These are phyloP conservation scores for Tenthredo livida DNA, from an alignment of 2,888 invertebrate species.

Conservation along the genomic window DNA sequence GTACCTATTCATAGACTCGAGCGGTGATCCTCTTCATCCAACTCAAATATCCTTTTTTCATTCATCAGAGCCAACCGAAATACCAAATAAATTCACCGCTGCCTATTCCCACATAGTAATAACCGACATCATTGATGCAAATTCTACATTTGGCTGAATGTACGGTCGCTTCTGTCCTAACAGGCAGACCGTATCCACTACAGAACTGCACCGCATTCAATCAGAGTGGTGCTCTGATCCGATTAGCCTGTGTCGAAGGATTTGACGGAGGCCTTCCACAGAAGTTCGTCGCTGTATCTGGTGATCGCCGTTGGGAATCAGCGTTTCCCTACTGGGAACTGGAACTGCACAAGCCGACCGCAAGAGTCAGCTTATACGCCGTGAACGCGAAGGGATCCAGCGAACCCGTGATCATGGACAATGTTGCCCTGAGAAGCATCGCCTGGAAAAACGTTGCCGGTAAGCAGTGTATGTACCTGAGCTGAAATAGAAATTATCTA, in stretches of 20 bases:
- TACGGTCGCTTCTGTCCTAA: conserved; percentile 57
- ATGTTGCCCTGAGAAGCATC: conserved; percentile 91
- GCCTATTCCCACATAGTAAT: not conserved
- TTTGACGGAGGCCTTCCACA: conserved; percentile 94
- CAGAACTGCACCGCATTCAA: conserved; percentile 93
- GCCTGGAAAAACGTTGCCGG: conserved; percentile 77
- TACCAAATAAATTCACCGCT: too few relatives aligned
- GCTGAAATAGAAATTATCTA: too few relatives aligned
- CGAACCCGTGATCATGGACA: conserved; percentile 90
- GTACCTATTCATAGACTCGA: too few relatives aligned
- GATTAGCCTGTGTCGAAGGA: conserved; percentile 93
- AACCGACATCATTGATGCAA: not conserved
- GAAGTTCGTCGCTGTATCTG: conserved; percentile 83
- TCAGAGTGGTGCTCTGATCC: conserved; percentile 91
- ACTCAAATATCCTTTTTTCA: too few relatives aligned
- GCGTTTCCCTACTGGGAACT: conserved; percentile 74
- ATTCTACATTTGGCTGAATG: not conserved
- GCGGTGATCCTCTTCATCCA: too few relatives aligned
- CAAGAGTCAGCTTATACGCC: conserved; percentile 87
- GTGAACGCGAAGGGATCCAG: conserved; percentile 93
- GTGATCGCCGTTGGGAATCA: conserved; percentile 72
- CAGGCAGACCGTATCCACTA: conserved; percentile 93
- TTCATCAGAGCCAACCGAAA: too few relatives aligned
- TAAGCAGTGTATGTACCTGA: not conserved
- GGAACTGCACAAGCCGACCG: conserved; percentile 73